These are phyloP conservation scores for Drosophila mojavensis DNA, from an alignment of 1,140 invertebrate species.

Conservation along the genomic window DNA sequence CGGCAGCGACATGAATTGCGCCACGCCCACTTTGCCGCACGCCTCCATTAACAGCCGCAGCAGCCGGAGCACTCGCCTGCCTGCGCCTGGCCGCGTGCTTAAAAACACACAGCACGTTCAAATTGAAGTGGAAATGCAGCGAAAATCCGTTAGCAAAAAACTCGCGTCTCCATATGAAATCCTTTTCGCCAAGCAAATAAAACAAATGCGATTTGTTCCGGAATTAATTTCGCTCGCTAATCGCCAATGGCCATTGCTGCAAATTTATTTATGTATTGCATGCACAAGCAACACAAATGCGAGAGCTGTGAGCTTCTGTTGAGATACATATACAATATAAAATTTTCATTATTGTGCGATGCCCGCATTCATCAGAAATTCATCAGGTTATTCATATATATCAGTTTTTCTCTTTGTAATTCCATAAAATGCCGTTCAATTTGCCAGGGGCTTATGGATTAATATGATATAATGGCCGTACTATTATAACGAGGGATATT, in stretches of 20 bases:
- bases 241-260: neutral
- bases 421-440: too few relatives aligned
- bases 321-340: too few relatives aligned
- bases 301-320: too few relatives aligned
- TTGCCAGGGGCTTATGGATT: too few relatives aligned
- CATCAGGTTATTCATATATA: too few relatives aligned
- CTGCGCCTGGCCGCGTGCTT: constrained; percentile 42
- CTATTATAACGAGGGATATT: too few relatives aligned
- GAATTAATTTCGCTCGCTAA: constrained; percentile 30
- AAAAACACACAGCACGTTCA: constrained; percentile 81
- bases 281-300: too few relatives aligned
- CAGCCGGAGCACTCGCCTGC: neutral
- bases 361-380: too few relatives aligned
- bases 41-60: constrained; percentile 1
- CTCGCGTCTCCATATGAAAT: constrained; percentile 24
- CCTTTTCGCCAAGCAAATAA: constrained; percentile 8
- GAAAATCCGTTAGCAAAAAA: constrained; percentile 49
- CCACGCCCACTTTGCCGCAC: neutral
- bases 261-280: neutral
- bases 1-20: constrained; percentile 30
- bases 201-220: neutral
- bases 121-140: constrained; percentile 76
- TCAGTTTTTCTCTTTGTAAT: too few relatives aligned
- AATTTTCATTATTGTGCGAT: too few relatives aligned
- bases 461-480: too few relatives aligned